Evolutionary conservation across 2,888 invertebrate species (phyloP), one percentile per base, ranked within the genome.

Genomic region (Drosophila birchii): DNA sequence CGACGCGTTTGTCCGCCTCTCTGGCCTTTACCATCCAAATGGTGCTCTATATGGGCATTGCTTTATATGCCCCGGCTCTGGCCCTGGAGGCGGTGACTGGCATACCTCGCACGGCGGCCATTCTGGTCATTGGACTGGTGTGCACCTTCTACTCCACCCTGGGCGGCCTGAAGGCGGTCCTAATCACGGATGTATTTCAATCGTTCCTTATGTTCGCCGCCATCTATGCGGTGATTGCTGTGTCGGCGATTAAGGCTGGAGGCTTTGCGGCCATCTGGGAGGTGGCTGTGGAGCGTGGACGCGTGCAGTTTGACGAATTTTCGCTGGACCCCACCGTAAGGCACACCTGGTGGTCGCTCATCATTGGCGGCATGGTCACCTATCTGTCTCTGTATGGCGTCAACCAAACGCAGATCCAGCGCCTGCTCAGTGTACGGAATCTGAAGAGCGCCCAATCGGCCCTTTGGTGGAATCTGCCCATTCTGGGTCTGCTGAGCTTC

Each of bases 1-100:
- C 93, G 3, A 95, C 97, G 38, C 94, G 98, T 88, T 93, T 96
- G 76, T 93, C 95, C 12, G 97, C 97, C 0, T 97, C 98, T 2
- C 90, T 97, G 57, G 95, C 96, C 0, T 98, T 98, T 90, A 96
- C 96, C 58, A 89, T 97, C 44, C 98, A 99, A 93, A 97, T 98
- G 96, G 94, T 98, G 80, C 93, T 97, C n/a, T 97, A 97, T 84
- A 97, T 97, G 94, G 97, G 98, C 0, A 96, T 99, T 78, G 98
- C 98, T 7, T 92, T 99, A n/a, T 98, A 98, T 92, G 98, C 98
- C 0, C 98, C 99, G 3, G 96, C 98, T 0, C 94, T 99, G 78
- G 98, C 98, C 0, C 92, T 99, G 29, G 96, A 96, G 92, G 95
- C 98, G 11, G 95, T 97, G 29, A 97, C 97, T 3, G 96, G 96